A percentile compares a stretch with the other conserved stretches of the same genome.
Evolutionary conservation across 2,797 vertebrate genomes (phyloP).

Genomic region (Mus caroli): DNA sequence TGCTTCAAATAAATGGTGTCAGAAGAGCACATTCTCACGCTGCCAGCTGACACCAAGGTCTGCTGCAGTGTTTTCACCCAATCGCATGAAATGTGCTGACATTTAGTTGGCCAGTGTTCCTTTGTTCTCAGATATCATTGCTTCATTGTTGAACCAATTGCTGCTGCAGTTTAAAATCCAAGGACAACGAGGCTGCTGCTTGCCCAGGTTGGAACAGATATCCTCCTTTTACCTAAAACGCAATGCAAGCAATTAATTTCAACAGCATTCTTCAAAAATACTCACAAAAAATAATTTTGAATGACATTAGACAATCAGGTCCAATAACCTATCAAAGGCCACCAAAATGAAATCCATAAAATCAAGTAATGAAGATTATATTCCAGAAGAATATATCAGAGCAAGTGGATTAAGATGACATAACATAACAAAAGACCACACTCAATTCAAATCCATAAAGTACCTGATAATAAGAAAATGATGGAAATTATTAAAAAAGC

Average conservation of each 20-base stretch:
- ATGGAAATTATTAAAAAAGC: slow-evolving; percentile 15
- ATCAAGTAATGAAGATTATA: slow-evolving; percentile 49
- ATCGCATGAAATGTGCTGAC: slow-evolving; percentile 75
- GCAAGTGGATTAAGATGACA: slow-evolving; percentile 40
- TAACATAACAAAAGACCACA: slow-evolving; percentile 24
- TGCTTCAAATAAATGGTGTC: slow-evolving; percentile 61
- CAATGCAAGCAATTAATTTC: slow-evolving; percentile 57
- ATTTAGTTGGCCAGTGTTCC: slow-evolving; percentile 76
- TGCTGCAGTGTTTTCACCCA: slow-evolving; percentile 65
- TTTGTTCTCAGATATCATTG: slow-evolving; percentile 82
- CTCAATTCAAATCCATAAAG: slow-evolving; percentile 43
- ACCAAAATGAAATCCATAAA: slow-evolving; percentile 59
- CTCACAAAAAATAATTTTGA: slow-evolving; percentile 28
- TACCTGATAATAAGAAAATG: slow-evolving; percentile 14
- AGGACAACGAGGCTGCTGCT: slow-evolving; percentile 58
- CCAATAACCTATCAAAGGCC: neutral
- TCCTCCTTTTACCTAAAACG: slow-evolving; percentile 81
- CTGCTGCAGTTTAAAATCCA: slow-evolving; percentile 71
- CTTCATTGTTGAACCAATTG: slow-evolving; percentile 76
- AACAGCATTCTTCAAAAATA: neutral
- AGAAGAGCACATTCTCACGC: slow-evolving; percentile 77
- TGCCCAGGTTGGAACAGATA: slow-evolving; percentile 73
- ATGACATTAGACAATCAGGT: neutral
- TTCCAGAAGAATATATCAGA: slow-evolving; percentile 10
- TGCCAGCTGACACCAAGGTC: slow-evolving; percentile 54